phyloP scores from a whole-genome alignment of 2,888 invertebrate species.

The Bhutanitis thaidina region DNA sequence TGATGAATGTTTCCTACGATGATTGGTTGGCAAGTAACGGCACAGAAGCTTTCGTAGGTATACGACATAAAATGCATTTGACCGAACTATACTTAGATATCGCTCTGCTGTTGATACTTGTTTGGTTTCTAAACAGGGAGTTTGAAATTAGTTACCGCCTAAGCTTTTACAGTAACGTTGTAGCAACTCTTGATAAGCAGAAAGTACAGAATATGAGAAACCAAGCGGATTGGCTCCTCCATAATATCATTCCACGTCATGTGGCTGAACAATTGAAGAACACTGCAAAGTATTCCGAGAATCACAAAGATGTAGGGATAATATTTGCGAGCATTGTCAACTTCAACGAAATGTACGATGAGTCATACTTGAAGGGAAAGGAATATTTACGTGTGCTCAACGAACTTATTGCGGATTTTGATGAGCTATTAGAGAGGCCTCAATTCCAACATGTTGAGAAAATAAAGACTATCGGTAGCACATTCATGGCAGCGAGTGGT shows the following conservation, averaged over 20 bases:
- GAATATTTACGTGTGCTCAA: conserved; percentile 97
- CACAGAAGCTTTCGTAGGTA: conserved; percentile 33
- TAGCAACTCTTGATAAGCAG: conserved; percentile 92
- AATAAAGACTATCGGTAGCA: conserved; percentile 98
- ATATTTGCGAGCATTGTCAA: conserved; percentile 98
- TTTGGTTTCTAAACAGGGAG: conserved; percentile 96
- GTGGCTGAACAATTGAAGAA: conserved; percentile 96
- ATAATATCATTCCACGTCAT: conserved; percentile 97
- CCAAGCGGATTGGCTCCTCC: conserved; percentile 97
- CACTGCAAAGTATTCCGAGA: conserved; percentile 96
- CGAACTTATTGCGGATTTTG: conserved; percentile 97
- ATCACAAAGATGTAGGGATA: conserved; percentile 94
- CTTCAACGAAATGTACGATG: conserved; percentile 98
- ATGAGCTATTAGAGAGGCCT: conserved; percentile 90
- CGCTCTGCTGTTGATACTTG: conserved; percentile 88
- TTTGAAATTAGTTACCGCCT: conserved; percentile 96
- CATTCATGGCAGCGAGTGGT: conserved; percentile 98
- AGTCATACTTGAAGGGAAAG: conserved; percentile 95
- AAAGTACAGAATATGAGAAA: conserved; percentile 95
- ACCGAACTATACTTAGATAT: conserved; percentile 91
- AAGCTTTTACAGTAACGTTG: conserved; percentile 95
- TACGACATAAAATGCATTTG: conserved; percentile 57
- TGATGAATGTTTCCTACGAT: conserved; percentile 35
- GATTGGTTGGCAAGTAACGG: conserved; percentile 38
- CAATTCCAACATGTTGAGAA: conserved; percentile 95